phyloP scores from a whole-genome alignment of 2,797 vertebrate species.

The Sebastes trivittatus region DNA sequence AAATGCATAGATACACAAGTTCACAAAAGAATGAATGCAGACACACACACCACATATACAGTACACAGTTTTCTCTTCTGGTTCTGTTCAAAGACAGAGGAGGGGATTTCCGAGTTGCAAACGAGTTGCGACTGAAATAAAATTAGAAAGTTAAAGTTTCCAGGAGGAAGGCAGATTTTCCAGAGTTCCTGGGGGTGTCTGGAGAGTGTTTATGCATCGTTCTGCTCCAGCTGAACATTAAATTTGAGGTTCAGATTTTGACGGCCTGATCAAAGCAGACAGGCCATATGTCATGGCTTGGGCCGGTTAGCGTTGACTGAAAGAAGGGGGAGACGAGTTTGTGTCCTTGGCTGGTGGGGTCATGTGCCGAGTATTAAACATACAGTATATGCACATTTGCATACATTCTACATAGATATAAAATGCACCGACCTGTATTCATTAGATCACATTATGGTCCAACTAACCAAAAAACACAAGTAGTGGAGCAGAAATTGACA shows the following conservation, averaged over 20 bases:
- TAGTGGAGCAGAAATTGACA: neutral
- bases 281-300: constrained; percentile 55
- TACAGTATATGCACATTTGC: neutral
- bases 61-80: neutral
- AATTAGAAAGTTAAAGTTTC: constrained; percentile 44
- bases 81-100: neutral
- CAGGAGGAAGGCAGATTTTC: constrained; percentile 39
- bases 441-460: neutral
- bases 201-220: constrained; percentile 50
- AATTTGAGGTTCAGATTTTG: constrained; percentile 46
- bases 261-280: constrained; percentile 55
- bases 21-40: neutral
- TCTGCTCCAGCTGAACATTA: constrained; percentile 53
- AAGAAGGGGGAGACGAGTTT: neutral
- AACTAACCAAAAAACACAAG: no score
- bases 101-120: constrained; percentile 27
- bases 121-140: constrained; percentile 3
- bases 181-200: constrained; percentile 34
- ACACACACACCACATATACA: neutral
- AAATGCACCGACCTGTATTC: neutral
- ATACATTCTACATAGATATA: neutral
- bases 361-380: neutral
- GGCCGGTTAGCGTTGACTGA: constrained; percentile 18
- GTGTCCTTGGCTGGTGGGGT: constrained; percentile 4
- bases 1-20: neutral